A percentile compares a stretch with the other conserved stretches of the same genome.
phyloP scores from a whole-genome alignment of 1,140 invertebrate genomes.

The Aplysia californica region DNA sequence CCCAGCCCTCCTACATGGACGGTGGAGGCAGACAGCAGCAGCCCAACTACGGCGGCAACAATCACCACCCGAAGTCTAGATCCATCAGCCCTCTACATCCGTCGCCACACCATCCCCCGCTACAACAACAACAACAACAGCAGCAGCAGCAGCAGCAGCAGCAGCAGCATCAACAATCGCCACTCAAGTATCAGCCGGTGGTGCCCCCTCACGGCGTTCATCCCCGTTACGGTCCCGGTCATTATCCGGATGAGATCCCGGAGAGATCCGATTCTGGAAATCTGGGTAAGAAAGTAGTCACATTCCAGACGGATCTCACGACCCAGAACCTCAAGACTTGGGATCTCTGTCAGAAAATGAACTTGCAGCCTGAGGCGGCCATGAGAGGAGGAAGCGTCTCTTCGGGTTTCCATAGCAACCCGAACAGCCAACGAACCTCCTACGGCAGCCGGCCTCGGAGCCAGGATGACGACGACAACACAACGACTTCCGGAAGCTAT shows the following conservation, averaged over 20 bases:
- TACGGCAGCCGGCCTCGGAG: background rate
- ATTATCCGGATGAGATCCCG: background rate
- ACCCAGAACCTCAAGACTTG: conserved; percentile 31
- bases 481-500: conserved; percentile 46
- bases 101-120: background rate
- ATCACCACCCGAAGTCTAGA: no score
- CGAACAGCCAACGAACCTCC: background rate
- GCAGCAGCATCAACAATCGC: background rate
- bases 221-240: background rate
- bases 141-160: conserved; percentile 1
- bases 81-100: conserved; percentile 5
- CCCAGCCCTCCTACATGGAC: background rate
- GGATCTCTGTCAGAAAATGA: conserved; percentile 29
- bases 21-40: background rate
- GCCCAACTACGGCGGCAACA: background rate
- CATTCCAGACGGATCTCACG: conserved; percentile 35
- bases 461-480: conserved; percentile 42
- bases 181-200: no score
- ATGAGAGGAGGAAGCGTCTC: background rate
- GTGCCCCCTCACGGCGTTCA: background rate
- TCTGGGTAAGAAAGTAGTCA: conserved; percentile 35
- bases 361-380: background rate
- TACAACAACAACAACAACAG: no score
- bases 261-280: background rate
- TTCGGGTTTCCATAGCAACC: background rate